These are phyloP conservation scores for Orthosia gothica DNA, from an alignment of 2,888 invertebrate species.

Conservation along the genomic window DNA sequence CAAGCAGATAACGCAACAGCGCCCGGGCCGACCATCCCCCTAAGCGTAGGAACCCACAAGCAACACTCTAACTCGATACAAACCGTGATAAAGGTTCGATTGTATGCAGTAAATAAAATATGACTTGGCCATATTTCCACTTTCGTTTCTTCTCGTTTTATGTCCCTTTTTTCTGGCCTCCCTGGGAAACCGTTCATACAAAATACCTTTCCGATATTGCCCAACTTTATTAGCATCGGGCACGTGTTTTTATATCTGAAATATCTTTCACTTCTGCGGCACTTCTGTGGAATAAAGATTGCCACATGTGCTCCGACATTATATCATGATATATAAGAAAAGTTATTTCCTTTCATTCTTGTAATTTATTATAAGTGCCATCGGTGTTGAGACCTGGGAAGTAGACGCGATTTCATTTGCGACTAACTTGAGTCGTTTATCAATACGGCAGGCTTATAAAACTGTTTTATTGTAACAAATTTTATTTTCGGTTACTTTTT, in stretches of 20 bases:
- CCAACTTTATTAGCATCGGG: constrained; percentile 90
- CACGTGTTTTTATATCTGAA: constrained; percentile 89
- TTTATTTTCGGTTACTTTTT: constrained; percentile 35
- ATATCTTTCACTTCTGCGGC: constrained; percentile 87
- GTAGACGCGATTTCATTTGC: constrained; percentile 75
- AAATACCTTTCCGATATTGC: constrained; percentile 90
- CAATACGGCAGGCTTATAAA: constrained; percentile 60
- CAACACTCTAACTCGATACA: constrained; percentile 87
- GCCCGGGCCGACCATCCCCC: constrained; percentile 77
- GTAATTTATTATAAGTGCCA: constrained; percentile 79
- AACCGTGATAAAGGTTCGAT: constrained; percentile 90
- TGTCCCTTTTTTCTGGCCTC: constrained; percentile 88
- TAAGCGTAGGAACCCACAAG: constrained; percentile 82
- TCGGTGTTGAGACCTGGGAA: constrained; percentile 73
- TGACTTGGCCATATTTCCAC: constrained; percentile 90
- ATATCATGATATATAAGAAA: constrained; percentile 82
- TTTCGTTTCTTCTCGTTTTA: constrained; percentile 90
- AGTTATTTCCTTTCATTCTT: constrained; percentile 79
- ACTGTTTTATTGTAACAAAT: constrained; percentile 53
- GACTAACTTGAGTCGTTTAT: constrained; percentile 73
- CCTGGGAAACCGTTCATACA: constrained; percentile 89
- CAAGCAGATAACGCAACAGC: constrained; percentile 75
- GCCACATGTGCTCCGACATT: constrained; percentile 83
- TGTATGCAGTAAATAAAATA: constrained; percentile 92
- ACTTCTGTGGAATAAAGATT: constrained; percentile 85